Base-by-base conservation (phyloP, 2,888 invertebrate species). In the Aleiodes testaceus region DNA sequence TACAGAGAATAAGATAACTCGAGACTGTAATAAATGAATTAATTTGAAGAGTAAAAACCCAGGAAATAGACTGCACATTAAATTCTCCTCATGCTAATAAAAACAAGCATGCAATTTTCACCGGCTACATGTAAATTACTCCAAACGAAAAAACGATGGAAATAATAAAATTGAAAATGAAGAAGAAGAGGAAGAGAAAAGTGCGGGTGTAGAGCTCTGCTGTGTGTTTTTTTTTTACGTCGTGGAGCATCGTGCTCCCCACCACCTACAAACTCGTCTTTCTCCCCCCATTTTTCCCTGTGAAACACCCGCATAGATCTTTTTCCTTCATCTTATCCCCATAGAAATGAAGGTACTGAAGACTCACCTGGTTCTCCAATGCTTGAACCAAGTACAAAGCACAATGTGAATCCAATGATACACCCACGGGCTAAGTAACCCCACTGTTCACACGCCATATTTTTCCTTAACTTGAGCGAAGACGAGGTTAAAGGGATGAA, bases 361-460 rank as follows among this genome's bases (percentile, higher is more conserved):
- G 20, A 63, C 63, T 77, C 65, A 78, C 78, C 78, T 68, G 75
- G 68, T 70, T 73, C 61, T 50, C 72, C 74, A 22, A 68, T 26
- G 30, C 69, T 66, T 18, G 74, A 72, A 64, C 63, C 75, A 63
- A 74, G 69, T 16, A 75, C 30, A 50, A 73, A 47, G 72, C 74
- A 66, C 70, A 74, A 76, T 73, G 68, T 74, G 69, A 74, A 77
- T 73, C 76, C 72, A 68, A 72, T 44, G 53, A 67, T 45, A 67
- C 64, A 72, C 55, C 67, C 64, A 52, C 67, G 63, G 36, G 14
- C 22, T 42, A 68, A 52, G 30, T 30, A 68, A 63, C 45, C 47
- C 50, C 53, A 72, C 63, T 42, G 49, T 72, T 72, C 72, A 76
- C 74, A 72, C 75, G 77, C 77, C 77, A 77, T 77, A 77, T 75